These are phyloP conservation scores for Cyanoderma ruficeps DNA, from an alignment of 2,113 vertebrate species.

Conservation along the genomic window DNA sequence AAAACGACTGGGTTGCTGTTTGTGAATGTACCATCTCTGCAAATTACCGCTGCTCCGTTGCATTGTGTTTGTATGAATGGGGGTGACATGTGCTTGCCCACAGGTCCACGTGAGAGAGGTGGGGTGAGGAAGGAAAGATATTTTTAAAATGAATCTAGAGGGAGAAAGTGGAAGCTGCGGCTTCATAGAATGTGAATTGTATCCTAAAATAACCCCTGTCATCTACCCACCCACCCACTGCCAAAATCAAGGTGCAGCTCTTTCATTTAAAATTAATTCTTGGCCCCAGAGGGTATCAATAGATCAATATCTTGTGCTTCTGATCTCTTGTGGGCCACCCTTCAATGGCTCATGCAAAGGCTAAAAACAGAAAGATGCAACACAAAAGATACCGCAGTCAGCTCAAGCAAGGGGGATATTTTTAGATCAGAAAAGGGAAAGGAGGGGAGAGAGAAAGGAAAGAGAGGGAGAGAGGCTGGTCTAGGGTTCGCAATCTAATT, in stretches of 20 bases:
- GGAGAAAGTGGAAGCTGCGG: slow-evolving; percentile 58
- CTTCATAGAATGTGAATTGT: slow-evolving; percentile 60
- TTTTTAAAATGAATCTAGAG: slow-evolving; percentile 70
- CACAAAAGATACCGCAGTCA: slow-evolving; percentile 85
- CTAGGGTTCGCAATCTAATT: no score
- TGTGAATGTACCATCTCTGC: slow-evolving; percentile 76
- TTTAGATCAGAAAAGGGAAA: slow-evolving; percentile 82
- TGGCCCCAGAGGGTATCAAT: slow-evolving; percentile 61
- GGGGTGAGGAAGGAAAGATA: slow-evolving; percentile 65
- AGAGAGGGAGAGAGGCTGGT: no score
- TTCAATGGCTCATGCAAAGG: slow-evolving; percentile 70
- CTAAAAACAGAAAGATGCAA: slow-evolving; percentile 84
- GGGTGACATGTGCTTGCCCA: slow-evolving; percentile 79
- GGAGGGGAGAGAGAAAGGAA: background rate
- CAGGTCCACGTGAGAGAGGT: slow-evolving; percentile 77
- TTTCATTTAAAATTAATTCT: slow-evolving; percentile 68
- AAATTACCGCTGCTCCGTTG: slow-evolving; percentile 70
- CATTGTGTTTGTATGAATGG: slow-evolving; percentile 82
- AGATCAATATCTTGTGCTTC: slow-evolving; percentile 68
- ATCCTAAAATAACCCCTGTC: slow-evolving; percentile 67
- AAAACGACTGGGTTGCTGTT: slow-evolving; percentile 52
- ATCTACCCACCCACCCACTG: slow-evolving; percentile 23
- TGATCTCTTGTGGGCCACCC: slow-evolving; percentile 61
- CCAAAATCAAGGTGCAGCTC: slow-evolving; percentile 35
- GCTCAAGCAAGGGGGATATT: slow-evolving; percentile 84